Base-by-base conservation (phyloP, 2,888 invertebrate genomes). In the Trilocha varians region DNA sequence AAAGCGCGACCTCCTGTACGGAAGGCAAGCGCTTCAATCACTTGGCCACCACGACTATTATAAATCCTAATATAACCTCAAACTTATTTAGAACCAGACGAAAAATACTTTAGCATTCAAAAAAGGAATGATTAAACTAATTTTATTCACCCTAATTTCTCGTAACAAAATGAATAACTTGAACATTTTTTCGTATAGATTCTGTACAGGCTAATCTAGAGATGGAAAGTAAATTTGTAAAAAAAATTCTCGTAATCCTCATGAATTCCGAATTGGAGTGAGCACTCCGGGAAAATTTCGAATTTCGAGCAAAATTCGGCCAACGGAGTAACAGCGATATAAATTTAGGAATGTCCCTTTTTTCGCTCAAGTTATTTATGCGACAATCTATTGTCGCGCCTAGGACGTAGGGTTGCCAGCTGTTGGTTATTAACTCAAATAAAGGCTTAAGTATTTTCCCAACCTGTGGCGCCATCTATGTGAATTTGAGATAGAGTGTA, bases 331-430 rank as follows among this genome's bases (percentile, higher is more conserved):
- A 41, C 45, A 44, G 43, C 53, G 48, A 59, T 59, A 70, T 66
- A 69, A 72, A 70, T 70, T 62, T 48, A 39, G 48, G 34, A 42
- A 35, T 45, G 53, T 57, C 59, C 64, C 61, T 62, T 69, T 70
- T 68, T 69, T 65, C 62, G 55, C 56, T 45, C 56, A 59, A 62
- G 74, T 77, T 76, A 78, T 79, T 79, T 79, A 78, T 77, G 71
- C 63, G 73, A 72, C 73, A 72, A 71, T 73, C 70, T 68, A 65
- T 70, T 68, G 69, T 65, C 58, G 60, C 59, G 62, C 58, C 49
- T 44, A 46, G 40, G 39, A 18, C 37, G 17, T 35, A 34, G 42
- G 42, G 42, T 42, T 42, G 42, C 46, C 45, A 42, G 41, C 13
- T n/a, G n/a, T n/a, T n/a, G n/a, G n/a, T n/a, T n/a, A n/a, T n/a